Conservation (phyloP, 2,888 invertebrate species). For the Xiphydria camelus region DNA sequence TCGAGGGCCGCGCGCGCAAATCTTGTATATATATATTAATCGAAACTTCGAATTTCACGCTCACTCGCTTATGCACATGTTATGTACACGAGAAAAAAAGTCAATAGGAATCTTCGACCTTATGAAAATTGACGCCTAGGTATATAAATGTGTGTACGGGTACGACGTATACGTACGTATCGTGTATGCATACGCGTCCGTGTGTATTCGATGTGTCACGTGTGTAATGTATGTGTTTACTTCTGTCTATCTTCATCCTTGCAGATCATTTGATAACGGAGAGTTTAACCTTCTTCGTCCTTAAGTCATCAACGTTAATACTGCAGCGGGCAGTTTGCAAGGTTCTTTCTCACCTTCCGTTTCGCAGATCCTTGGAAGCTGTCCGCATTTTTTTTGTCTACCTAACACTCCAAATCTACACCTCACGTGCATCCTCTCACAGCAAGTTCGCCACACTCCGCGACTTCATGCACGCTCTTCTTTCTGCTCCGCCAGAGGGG, state of each 20-base stretch:
- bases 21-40: neutral
- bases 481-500: too few species aligned
- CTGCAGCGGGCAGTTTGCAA: conserved; percentile 36
- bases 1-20: neutral
- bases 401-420: too few species aligned
- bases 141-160: conserved; percentile 14
- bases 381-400: conserved; percentile 30
- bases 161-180: too few species aligned
- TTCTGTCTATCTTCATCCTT: too few species aligned
- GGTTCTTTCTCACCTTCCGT: conserved; percentile 9
- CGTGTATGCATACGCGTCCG: too few species aligned
- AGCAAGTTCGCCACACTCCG: too few species aligned
- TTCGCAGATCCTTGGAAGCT: conserved; percentile 27
- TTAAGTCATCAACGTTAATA: conserved; percentile 13
- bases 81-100: conserved; percentile 22
- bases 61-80: neutral
- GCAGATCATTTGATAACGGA: conserved; percentile 6
- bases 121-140: conserved; percentile 17
- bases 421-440: too few species aligned
- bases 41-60: neutral
- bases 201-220: too few species aligned
- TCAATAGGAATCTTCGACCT: conserved; percentile 17
- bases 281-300: conserved; percentile 1
- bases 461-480: too few species aligned
- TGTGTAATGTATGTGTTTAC: too few species aligned